Percentiles rank a stretch among this genome's conserved stretches.
phyloP scores from a whole-genome alignment of 1,140 invertebrate genomes.

The Drosophila pandora region DNA sequence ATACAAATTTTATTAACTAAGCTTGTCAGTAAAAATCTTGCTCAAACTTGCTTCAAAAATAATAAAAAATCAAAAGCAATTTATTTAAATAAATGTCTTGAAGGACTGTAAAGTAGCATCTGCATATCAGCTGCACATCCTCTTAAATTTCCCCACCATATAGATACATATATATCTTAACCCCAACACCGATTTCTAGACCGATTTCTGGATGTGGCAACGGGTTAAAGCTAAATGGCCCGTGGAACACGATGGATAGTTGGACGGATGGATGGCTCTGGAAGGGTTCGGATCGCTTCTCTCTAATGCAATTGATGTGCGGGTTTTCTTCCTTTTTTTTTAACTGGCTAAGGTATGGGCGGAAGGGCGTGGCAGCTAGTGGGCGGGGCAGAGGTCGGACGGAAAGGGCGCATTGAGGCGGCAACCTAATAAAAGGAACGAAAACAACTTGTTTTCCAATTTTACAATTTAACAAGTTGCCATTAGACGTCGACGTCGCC shows the following conservation, averaged over 20 bases:
- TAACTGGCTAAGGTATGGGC: background rate
- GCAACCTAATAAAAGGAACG: slow-evolving; percentile 82
- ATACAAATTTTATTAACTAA: no score
- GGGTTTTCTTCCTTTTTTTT: background rate
- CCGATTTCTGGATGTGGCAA: slow-evolving; percentile 21
- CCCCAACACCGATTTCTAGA: slow-evolving; percentile 1
- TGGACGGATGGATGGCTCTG: slow-evolving; percentile 29
- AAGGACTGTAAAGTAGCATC: slow-evolving; percentile 4
- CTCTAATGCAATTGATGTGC: slow-evolving; percentile 66
- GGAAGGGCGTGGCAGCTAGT: background rate
- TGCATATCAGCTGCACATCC: slow-evolving; percentile 23
- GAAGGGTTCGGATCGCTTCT: slow-evolving; percentile 11
- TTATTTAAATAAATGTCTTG: no score
- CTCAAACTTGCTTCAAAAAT: background rate
- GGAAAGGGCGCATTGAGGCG: slow-evolving; percentile 66
- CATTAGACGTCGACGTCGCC: slow-evolving; percentile 65
- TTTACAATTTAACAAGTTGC: slow-evolving; percentile 83
- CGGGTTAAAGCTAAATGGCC: slow-evolving; percentile 66
- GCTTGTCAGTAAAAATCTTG: no score
- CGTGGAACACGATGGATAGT: slow-evolving; percentile 52
- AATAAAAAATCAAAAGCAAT: no score
- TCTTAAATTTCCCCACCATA: background rate
- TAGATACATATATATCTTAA: background rate
- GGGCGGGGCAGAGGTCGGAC: background rate
- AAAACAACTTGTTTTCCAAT: slow-evolving; percentile 83